Percentiles rank a stretch among this genome's conserved stretches.
These are phyloP conservation scores for Eriocheir sinensis DNA, from an alignment of 1,140 invertebrate genomes.

Conservation along the genomic window DNA sequence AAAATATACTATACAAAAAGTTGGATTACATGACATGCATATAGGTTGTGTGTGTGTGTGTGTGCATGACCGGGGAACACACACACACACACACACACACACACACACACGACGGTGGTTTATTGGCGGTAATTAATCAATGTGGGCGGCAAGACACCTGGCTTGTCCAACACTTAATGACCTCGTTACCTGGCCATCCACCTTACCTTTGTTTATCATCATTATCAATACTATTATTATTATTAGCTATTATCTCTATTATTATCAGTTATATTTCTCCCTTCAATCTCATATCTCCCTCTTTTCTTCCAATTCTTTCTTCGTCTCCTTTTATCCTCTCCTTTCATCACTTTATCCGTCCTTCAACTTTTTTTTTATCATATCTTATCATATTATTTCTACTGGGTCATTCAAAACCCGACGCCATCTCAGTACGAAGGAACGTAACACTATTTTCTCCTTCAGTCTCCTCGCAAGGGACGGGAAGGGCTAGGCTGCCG, in stretches of 20 bases:
- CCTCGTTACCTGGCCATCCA: not conserved
- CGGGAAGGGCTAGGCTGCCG: not conserved
- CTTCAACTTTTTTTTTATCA: not conserved
- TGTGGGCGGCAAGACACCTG: not conserved
- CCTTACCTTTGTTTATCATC: not conserved
- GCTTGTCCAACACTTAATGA: not conserved
- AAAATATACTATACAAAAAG: not conserved
- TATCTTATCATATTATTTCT: not conserved
- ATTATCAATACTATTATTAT: not conserved
- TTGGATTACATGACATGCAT: not conserved
- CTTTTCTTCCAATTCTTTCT: too few relatives aligned
- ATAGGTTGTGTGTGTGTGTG: too few relatives aligned
- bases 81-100: too few relatives aligned
- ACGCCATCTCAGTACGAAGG: too few relatives aligned
- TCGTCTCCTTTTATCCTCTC: too few relatives aligned
- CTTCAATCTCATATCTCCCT: not conserved
- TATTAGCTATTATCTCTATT: not conserved
- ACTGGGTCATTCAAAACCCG: not conserved
- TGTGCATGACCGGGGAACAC: not conserved
- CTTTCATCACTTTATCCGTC: too few relatives aligned
- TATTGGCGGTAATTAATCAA: not conserved
- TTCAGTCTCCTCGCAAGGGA: too few relatives aligned
- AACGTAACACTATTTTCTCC: too few relatives aligned
- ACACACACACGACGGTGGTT: not conserved
- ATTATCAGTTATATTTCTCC: not conserved